Base-by-base conservation (phyloP, 2,113 vertebrate genomes). In the Miniopterus natalensis region DNA sequence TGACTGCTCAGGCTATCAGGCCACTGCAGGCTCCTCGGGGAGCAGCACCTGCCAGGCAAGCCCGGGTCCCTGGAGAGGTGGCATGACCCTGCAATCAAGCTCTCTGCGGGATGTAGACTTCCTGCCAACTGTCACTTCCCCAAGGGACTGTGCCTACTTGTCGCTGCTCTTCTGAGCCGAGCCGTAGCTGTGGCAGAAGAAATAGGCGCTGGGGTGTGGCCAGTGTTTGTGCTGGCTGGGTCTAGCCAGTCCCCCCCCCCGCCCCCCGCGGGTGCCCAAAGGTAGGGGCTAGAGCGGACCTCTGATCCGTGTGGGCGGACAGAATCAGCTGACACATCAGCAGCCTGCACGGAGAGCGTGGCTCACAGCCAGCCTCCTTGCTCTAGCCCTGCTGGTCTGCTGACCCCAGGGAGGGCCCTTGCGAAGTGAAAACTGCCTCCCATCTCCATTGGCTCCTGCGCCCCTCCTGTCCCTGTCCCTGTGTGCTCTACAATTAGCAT, bases 401-500 rank as follows among this genome's bases (percentile, higher is more conserved):
- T 29, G 79, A 2, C 36, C 74, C 77, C 15, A 5, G 2, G 0
- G 13, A 3, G 51, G 71, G 74, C 73, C 66, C 2, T 13, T 0
- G 1, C n/a, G 21, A 2, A 0, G 78, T 42, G 84, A 17, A 96
- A 23, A 61, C 31, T 12, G 68, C 73, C 74, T 75, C 18, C 63
- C n/a, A 1, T 84, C 88, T 65, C 49, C 17, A 0, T 17, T 8
- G 14, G 27, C 45, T 17, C 18, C 36, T 25, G n/a, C 2, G 6
- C 1, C 0, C 10, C 36, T 25, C 91, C 53, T 27, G 6, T 18
- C 75, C 42, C 36, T 0, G 1, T 36, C 89, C 85, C 79, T 2
- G 14, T 8, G 2, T 0, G 40, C 53, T 74, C 92, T 55, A 83
- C 85, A 95, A 47, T 95, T 93, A 71, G 84, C 93, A 91, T 97